Evolutionary conservation across 2,888 invertebrate genomes (phyloP).

Genomic region (Dryococelus australis): DNA sequence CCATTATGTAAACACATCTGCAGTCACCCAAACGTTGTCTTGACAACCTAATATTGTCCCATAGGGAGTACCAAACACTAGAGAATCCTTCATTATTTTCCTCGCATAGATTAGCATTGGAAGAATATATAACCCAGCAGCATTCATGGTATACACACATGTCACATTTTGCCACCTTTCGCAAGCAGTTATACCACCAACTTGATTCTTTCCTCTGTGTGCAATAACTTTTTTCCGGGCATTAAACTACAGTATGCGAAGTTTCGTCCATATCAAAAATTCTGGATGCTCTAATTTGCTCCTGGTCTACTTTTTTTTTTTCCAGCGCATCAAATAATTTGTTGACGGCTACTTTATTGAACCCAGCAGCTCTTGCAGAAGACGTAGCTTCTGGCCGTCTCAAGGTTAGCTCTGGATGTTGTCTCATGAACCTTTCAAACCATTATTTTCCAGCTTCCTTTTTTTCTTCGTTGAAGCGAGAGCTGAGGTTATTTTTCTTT

Average conservation of each 20-base stretch:
- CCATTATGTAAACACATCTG: conserved; percentile 38
- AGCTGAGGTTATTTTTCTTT: no score
- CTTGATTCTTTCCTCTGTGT: not conserved
- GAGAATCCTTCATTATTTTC: conserved; percentile 30
- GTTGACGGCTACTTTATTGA: conserved; percentile 28
- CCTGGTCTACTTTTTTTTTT: not conserved
- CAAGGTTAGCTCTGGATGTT: conserved; percentile 38
- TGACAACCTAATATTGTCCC: conserved; percentile 45
- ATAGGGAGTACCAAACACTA: not conserved
- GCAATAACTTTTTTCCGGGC: conserved; percentile 13
- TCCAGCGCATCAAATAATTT: conserved; percentile 21
- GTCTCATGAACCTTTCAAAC: no score
- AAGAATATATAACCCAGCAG: no score
- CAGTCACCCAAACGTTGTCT: conserved; percentile 44
- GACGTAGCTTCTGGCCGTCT: conserved; percentile 40
- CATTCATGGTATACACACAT: no score
- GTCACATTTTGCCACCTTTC: not conserved
- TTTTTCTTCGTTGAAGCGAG: no score
- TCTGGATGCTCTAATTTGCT: conserved; percentile 5
- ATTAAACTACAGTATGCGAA: conserved; percentile 19
- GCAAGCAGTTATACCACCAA: not conserved
- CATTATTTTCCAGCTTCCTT: no score
- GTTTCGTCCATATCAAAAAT: conserved; percentile 29
- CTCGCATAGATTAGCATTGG: conserved; percentile 7
- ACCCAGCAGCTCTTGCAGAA: conserved; percentile 35